A percentile compares a stretch with the other conserved stretches of the same genome.
Conservation (phyloP, 2,888 invertebrate species). For the Archips xylosteana region DNA sequence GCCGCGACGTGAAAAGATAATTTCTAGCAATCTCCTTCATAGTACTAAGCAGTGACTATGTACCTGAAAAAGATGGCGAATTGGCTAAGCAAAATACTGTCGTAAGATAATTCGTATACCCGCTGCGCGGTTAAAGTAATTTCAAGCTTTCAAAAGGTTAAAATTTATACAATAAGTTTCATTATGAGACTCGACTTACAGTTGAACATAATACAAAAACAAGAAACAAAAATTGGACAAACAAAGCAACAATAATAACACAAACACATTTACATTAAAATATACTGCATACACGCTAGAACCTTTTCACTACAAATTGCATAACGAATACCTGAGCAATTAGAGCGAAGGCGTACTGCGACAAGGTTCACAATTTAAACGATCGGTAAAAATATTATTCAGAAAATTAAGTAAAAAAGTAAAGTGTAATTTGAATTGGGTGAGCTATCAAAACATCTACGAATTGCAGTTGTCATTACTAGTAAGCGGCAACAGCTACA, state of each 20-base stretch:
- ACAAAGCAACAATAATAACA: not conserved
- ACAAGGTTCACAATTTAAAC: slow-evolving; percentile 2
- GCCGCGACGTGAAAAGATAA: too few species aligned
- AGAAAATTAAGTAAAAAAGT: too few species aligned
- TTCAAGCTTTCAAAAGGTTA: not conserved
- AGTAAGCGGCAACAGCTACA: too few species aligned
- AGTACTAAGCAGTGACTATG: too few species aligned
- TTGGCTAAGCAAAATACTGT: not conserved
- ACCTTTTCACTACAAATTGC: not conserved
- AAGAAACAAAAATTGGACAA: not conserved
- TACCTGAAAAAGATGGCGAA: not conserved
- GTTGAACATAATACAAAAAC: not conserved
- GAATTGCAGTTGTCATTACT: too few species aligned
- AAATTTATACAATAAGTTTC: not conserved
- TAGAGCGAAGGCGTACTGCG: not conserved
- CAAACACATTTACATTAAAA: slow-evolving; percentile 3
- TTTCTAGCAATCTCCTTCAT: too few species aligned
- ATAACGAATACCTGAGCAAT: not conserved
- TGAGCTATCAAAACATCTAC: too few species aligned
- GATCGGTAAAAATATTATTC: not conserved
- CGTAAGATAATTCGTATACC: not conserved
- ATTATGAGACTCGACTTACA: not conserved
- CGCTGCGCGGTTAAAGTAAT: not conserved
- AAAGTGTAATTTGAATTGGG: too few species aligned
- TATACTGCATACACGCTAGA: not conserved